Evolutionary conservation across 2,113 vertebrate genomes (phyloP), one percentile per base, ranked within the genome.

Genomic region (Ochotona princeps): DNA sequence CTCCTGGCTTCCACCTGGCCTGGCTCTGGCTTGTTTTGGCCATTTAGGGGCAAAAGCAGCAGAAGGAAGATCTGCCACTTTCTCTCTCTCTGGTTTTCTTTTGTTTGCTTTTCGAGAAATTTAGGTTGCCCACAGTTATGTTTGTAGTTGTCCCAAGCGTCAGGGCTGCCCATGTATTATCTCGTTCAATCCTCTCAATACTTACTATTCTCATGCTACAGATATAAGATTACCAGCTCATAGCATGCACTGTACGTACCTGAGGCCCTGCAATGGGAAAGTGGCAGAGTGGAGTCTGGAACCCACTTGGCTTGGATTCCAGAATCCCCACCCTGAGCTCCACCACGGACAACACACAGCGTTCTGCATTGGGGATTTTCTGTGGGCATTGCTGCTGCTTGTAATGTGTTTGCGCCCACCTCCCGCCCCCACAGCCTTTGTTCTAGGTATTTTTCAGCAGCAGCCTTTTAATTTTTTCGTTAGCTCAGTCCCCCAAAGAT

Each of bases 401-500:
- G 2, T 17, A 15, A 78, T 25, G 44, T 63, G n/a, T 17, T 23
- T 47, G 83, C 66, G 65, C 28, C 26, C 57, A 20, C 80, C 70
- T 88, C 79, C 32, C 70, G n/a, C n/a, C n/a, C n/a, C n/a, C 69
- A 81, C 51, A 76, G 54, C 63, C 63, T 80, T 87, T 83, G 66
- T 9, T 95, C 72, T 93, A 93, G 79, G 87, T 83, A 57, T 82
- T 84, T 96, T 95, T 95, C n/a, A 35, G 95, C 93, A 92, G 51
- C 51, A 92, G 51, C 8, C 81, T 75, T 95, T 93, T 89, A 81
- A 8, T 57, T 80, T 91, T 84, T 85, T 90, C 93, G 96, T 96
- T 96, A 95, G 94, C 94, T 94, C 61, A 3, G 60, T 92, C 97
- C 87, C 90, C 84, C 23, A 17, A 85, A 93, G 90, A 97, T 0